Base-by-base conservation (phyloP, 2,797 vertebrate genomes). In the Synaphobranchus kaupii region DNA sequence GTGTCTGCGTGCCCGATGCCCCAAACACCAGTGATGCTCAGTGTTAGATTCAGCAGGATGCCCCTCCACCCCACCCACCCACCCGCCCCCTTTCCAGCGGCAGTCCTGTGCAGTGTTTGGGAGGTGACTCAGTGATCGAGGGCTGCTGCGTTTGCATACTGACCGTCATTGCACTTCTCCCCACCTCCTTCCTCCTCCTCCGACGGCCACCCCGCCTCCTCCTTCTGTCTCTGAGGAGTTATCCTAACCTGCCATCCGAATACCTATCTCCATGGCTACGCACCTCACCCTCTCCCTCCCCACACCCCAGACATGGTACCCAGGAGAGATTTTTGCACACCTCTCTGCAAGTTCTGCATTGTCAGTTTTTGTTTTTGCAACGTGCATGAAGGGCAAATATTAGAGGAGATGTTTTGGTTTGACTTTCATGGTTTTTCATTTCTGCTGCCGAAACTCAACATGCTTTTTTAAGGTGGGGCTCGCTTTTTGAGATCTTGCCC, bases 1-100 rank as follows among this genome's bases (percentile, higher is more conserved):
- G 91, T 97, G 96, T 90, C 95, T 97, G 90, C 94, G 95, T 12
- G 92, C 95, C 93, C 93, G 93, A 93, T 96, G 95, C 92, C 94
- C 95, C 95, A 90, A 89, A 68, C 88, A 93, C 91, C 86, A 92
- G 90, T 93, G 92, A 93, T 86, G 90, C 95, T 96, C 95, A 94
- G 95, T 95, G 96, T 95, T 96, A 96, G 96, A 95, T 92, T 92
- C 90, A 93, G 93, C 91, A 91, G 76, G 73, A 50, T 8, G 71
- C 47, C 78, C 17, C 28, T 4, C 47, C 78, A 22, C 78, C 78
- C 22, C 44, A 50, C 9, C 44, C 78, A 44, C 31, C 39, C 76
- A 60, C 48, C 56, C 13, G 1, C 44, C 63, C 15, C 71, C 12
- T 50, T 20, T 50, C 48, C 71, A 54, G 52, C 52, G 71, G 71